Conservation (phyloP, 2,888 invertebrate genomes). For the Latheticus oryzae region DNA sequence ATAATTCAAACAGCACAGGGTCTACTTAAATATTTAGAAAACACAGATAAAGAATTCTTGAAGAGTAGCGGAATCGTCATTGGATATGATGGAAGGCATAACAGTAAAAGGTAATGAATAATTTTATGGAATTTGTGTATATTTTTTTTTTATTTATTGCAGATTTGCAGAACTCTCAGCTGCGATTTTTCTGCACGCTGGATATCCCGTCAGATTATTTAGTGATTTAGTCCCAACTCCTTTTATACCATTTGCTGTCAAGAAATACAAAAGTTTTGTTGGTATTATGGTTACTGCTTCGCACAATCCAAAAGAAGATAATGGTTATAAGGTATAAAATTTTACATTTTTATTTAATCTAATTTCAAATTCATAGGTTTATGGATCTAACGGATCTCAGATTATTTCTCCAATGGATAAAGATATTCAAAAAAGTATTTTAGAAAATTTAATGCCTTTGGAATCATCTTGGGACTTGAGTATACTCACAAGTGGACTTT, state of each 20-base stretch:
- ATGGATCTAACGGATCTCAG: constrained; percentile 95
- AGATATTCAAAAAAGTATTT: constrained; percentile 83
- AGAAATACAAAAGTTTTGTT: constrained; percentile 78
- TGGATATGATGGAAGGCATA: constrained; percentile 93
- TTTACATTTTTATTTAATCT: constrained; percentile 12
- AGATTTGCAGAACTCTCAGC: constrained; percentile 93
- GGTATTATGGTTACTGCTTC: constrained; percentile 99
- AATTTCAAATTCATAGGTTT: constrained; percentile 75
- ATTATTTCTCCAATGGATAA: constrained; percentile 93
- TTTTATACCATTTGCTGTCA: constrained; percentile 89
- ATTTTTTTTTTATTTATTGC: constrained; percentile 45
- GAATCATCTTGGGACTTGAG: constrained; percentile 82
- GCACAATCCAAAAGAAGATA: constrained; percentile 96
- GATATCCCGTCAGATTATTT: constrained; percentile 80
- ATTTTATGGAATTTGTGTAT: too few species aligned
- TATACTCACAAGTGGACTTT: constrained; percentile 68
- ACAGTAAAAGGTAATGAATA: constrained; percentile 87
- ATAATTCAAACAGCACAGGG: constrained; percentile 96
- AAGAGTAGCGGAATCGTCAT: constrained; percentile 81
- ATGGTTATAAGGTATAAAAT: constrained; percentile 85
- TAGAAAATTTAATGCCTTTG: constrained; percentile 81
- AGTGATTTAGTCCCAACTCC: constrained; percentile 90
- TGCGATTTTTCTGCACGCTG: constrained; percentile 80
- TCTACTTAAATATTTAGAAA: constrained; percentile 79
- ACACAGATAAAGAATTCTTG: constrained; percentile 70